Percentiles rank a stretch among this genome's conserved stretches.
These are phyloP conservation scores for Meles meles DNA, from an alignment of 2,113 vertebrate species.

Conservation along the genomic window DNA sequence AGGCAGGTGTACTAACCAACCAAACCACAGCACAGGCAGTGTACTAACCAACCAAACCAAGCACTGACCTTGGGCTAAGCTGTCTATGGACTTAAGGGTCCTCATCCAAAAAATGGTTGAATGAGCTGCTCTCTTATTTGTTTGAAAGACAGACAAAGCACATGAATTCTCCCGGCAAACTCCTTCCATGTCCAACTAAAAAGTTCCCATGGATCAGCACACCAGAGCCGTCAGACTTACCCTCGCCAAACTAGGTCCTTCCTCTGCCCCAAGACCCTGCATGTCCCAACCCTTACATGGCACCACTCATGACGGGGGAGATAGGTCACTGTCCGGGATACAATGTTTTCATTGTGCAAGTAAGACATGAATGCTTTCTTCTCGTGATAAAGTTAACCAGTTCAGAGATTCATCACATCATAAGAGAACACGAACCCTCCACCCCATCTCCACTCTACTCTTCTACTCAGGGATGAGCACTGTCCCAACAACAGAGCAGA, in stretches of 20 bases:
- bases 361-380: not conserved
- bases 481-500: not conserved
- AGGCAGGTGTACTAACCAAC: not conserved
- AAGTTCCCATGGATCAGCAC: not conserved
- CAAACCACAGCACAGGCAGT: not conserved
- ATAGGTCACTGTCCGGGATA: not conserved
- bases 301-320: not conserved
- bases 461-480: not conserved
- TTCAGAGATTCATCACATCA: not conserved
- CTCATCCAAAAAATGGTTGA: not conserved
- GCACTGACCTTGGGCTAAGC: not conserved
- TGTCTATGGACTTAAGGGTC: not conserved
- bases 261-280: rapidly evolving
- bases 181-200: not conserved
- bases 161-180: not conserved
- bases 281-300: not conserved
- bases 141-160: not conserved
- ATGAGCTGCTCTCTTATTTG: not conserved
- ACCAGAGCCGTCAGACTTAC: not conserved
- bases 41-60: not conserved
- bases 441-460: not conserved
- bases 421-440: not conserved
- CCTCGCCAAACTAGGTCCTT: not conserved
- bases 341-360: not conserved
- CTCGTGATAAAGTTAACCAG: not conserved